Conservation (phyloP, 2,888 invertebrate genomes). For the Muscina levida region DNA sequence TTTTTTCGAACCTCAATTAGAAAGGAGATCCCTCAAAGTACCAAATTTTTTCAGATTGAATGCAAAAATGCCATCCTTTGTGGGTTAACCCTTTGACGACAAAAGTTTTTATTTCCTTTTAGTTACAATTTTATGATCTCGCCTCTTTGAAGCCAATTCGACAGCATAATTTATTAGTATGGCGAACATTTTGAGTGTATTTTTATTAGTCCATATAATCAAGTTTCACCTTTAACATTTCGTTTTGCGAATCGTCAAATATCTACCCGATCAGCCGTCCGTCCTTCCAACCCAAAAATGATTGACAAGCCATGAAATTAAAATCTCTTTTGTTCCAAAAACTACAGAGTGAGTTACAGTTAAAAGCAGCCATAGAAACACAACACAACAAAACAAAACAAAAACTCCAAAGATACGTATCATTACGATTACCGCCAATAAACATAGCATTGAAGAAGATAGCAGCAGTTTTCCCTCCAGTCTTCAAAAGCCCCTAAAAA, state of each 20-base stretch:
- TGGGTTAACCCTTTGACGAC: too few relatives aligned
- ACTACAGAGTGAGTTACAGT: constrained; percentile 34
- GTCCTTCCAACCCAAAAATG: constrained; percentile 66
- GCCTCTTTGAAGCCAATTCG: neutral
- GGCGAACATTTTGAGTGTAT: constrained; percentile 20
- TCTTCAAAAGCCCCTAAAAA: neutral
- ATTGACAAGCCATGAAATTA: constrained; percentile 77
- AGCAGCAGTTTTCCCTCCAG: constrained; percentile 29
- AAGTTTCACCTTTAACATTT: constrained; percentile 66
- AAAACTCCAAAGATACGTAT: constrained; percentile 34
- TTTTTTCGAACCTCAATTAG: too few relatives aligned
- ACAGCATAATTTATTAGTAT: constrained; percentile 5
- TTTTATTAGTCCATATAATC: constrained; percentile 64
- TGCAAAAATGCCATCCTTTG: too few relatives aligned
- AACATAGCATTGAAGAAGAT: neutral
- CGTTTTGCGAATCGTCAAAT: constrained; percentile 38
- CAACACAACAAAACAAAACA: constrained; percentile 13
- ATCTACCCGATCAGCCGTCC: constrained; percentile 24
- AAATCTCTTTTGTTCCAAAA: constrained; percentile 55
- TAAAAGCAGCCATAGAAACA: constrained; percentile 62
- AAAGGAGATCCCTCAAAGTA: too few relatives aligned
- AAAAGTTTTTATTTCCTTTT: too few relatives aligned
- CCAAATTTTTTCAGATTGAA: too few relatives aligned
- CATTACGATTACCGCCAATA: constrained; percentile 24
- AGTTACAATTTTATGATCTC: too few relatives aligned